Base-by-base conservation (phyloP, 2,888 invertebrate genomes). In the Aricia artaxerxes region DNA sequence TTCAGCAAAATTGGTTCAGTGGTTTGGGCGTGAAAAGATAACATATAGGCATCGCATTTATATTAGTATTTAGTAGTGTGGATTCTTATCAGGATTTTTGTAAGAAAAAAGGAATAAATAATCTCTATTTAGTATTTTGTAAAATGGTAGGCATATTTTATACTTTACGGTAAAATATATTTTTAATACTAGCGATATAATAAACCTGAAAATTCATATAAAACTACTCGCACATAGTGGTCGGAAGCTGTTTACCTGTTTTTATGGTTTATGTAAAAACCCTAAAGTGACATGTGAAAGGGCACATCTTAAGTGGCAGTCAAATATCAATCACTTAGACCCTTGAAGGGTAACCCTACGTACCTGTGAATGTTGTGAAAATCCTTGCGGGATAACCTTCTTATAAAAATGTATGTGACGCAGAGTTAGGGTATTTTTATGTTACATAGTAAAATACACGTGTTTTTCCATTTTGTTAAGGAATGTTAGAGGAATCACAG, bases 281-380 rank as follows among this genome's bases (percentile, higher is more conserved):
- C 69, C 44, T 44, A 44, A 73, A 73, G 73, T 73, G 73, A 73
- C 24, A 73, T 40, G 73, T 73, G 73, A 44, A 40, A 73, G 24
- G 44, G 73, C 11, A 73, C 73, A 73, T 73, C 73, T 44, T 69
- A 69, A 69, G 40, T 40, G 73, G 73, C 73, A 24, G 44, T 73
- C 44, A 40, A 73, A 73, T 73, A 73, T 73, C 73, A 73, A 73
- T 73, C 73, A 73, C 73, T 73, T 73, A 73, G 73, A 73, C 73
- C 64, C 64, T 64, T 11, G 64, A 64, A 64, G 64, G 64, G 64
- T 64, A 11, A 31, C 31, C 31, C 11, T 24, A 6, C 31, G 24
- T 64, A 64, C 31, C 31, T 64, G 64, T 11, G 11, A 64, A 64
- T 64, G 64, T 64, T 64, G 64, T 64, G 64, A 64, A 64, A 64